Evolutionary conservation across 2,888 invertebrate species (phyloP), one percentile per base, ranked within the genome.

Genomic region (Cosmorhoe ocellata): DNA sequence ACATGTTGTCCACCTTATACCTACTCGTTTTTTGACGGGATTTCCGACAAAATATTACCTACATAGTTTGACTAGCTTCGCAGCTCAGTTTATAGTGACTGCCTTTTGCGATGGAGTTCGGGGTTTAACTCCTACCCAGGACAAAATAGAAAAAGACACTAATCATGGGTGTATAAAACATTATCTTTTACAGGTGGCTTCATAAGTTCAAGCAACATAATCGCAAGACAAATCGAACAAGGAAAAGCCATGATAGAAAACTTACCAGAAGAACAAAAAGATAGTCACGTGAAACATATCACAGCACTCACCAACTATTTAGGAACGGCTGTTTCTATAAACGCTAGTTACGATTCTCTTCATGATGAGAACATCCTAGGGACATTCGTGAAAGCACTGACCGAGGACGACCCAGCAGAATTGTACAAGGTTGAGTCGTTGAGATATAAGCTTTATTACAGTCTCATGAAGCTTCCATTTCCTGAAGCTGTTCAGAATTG

Each of bases 131-230:
- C n/a, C n/a, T n/a, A n/a, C n/a, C n/a, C n/a, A n/a, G n/a, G n/a
- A n/a, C n/a, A n/a, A n/a, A n/a, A n/a, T n/a, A n/a, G n/a, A n/a
- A n/a, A n/a, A n/a, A n/a, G n/a, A n/a, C n/a, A n/a, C n/a, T n/a
- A n/a, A n/a, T n/a, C n/a, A n/a, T n/a, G n/a, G n/a, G n/a, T n/a
- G n/a, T n/a, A n/a, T n/a, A n/a, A n/a, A n/a, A n/a, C n/a, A n/a
- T n/a, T n/a, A n/a, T n/a, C n/a, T n/a, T n/a, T n/a, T n/a, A n/a
- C 71, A 93, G 94, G 95, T 33, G 95, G 95, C 1, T 96, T 96
- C 66, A 83, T 94, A 0, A 74, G 76, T 1, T 89, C 92, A 36
- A 96, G 95, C 66, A 94, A 93, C 66, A 92, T 97, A 52, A 86
- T 95, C 65, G 81, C 92, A 0, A 85, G 83, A 3, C 96, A 96